These are phyloP conservation scores for Axinella damicornis DNA, from an alignment of 37 sponge, comb jelly and placozoan species.

Conservation along the genomic window DNA sequence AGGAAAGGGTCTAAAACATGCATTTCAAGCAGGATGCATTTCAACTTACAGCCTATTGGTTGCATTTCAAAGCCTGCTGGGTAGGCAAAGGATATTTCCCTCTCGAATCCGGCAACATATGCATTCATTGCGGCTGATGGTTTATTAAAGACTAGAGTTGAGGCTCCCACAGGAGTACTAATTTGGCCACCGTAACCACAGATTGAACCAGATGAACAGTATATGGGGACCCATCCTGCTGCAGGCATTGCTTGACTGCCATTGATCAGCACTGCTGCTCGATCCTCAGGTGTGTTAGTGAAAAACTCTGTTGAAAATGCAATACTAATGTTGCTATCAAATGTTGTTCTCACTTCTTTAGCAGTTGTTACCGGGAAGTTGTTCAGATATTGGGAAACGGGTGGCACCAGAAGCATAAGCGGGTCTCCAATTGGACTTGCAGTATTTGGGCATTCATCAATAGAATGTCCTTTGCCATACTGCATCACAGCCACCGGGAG, in stretches of 20 bases:
- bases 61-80: constrained; percentile 47
- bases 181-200: constrained; percentile 38
- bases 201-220: constrained; percentile 10
- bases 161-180: neutral
- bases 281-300: neutral
- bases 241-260: neutral
- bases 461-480: constrained; percentile 48
- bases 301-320: constrained; percentile 35
- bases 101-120: constrained; percentile 20
- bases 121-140: constrained; percentile 21
- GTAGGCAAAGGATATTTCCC: constrained; percentile 36
- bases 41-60: constrained; percentile 41
- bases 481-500: constrained; percentile 51
- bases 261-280: neutral
- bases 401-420: constrained; percentile 40
- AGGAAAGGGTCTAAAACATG: too few relatives aligned
- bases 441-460: neutral
- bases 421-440: constrained; percentile 51
- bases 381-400: constrained; percentile 48
- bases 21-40: neutral
- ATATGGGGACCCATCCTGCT: constrained; percentile 11
- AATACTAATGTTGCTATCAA: constrained; percentile 2
- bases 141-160: neutral
- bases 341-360: too few relatives aligned
- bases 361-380: constrained; percentile 10